Evolutionary conservation across 2,888 invertebrate species (phyloP).

Genomic region (Clistopyga incitator): DNA sequence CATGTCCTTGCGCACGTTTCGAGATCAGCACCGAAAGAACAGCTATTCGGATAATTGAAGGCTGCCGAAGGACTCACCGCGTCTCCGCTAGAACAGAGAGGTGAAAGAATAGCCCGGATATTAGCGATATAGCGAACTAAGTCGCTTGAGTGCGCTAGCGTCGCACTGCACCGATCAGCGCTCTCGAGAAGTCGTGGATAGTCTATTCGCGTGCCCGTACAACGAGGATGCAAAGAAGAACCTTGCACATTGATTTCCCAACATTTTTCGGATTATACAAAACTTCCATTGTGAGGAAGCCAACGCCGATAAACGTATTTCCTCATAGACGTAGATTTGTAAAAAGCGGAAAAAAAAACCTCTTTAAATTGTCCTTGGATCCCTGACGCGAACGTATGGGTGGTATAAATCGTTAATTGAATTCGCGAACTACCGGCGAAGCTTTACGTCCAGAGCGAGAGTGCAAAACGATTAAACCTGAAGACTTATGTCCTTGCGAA

Average conservation of each 20-base stretch:
- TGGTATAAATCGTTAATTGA: conserved; percentile 5
- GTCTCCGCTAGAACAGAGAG: conserved; percentile 11
- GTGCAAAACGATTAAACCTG: conserved; percentile 72
- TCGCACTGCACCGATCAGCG: conserved; percentile 2
- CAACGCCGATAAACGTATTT: no score
- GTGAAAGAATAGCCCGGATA: conserved; percentile 67
- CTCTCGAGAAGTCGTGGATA: conserved; percentile 18
- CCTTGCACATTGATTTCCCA: no score
- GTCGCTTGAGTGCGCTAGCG: neutral
- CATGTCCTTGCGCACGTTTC: conserved; percentile 67
- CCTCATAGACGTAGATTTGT: no score
- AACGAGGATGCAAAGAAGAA: no score
- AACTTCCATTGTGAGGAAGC: no score
- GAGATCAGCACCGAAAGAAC: conserved; percentile 54
- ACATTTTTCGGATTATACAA: no score
- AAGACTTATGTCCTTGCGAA: conserved; percentile 67
- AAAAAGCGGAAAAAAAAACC: no score
- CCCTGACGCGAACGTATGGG: no score
- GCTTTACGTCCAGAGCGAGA: conserved; percentile 17
- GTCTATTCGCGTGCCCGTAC: no score
- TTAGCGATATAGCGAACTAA: conserved; percentile 71
- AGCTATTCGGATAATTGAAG: conserved; percentile 67
- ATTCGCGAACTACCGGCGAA: conserved; percentile 7
- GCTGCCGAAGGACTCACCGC: conserved; percentile 71
- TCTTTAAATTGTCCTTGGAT: no score